Base-by-base conservation (phyloP, 35 echinoderm and acorn worm genomes). In the Holothuria glaberrima region DNA sequence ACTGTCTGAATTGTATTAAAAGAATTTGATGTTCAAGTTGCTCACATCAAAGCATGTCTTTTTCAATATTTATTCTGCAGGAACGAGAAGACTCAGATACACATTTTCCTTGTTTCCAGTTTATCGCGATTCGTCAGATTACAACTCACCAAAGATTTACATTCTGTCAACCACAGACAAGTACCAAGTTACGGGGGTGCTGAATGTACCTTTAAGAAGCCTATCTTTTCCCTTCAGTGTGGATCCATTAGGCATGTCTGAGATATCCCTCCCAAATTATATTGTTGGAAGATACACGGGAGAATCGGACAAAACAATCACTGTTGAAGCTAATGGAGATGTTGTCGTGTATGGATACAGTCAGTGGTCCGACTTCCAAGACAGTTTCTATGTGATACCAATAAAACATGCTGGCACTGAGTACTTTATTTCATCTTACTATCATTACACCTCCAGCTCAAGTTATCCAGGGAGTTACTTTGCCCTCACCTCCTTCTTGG, bases 301-400 rank as follows among this genome's bases (percentile, higher is more conserved):
- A 35, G 25, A 0, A 4, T 20, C 30, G 17, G 19, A 30, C 5
- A 73, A 34, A 0, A 73, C 69, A 20, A 73, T 73, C 30, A 73
- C 69, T 32, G 20, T 73, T 13, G 69, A 73, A 73, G 31, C 69
- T 12, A 36, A 73, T 18, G 69, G 69, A 6, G 69, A 73, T 35
- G 69, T 73, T 3, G 69, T 73, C 28, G 69, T 73, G 4, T 73
- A 73, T 18, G 69, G 69, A 20, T 73, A 73, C 69, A 36, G 18
- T 73, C 3, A 29, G 30, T 73, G 34, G 4, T 5, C 4, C 10
- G 28, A 20, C 31, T 73, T 7, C 6, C 29, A 73, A 35, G 69
- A 73, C 31, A 34, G 29, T 36, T 73, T 73, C 30, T 73, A 73
- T 20, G 69, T 35, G 24, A 73, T 73, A 20, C 69, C 28, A 36